Conservation (phyloP, 92 coral and sea anemone species). For the Phenganax marumi region DNA sequence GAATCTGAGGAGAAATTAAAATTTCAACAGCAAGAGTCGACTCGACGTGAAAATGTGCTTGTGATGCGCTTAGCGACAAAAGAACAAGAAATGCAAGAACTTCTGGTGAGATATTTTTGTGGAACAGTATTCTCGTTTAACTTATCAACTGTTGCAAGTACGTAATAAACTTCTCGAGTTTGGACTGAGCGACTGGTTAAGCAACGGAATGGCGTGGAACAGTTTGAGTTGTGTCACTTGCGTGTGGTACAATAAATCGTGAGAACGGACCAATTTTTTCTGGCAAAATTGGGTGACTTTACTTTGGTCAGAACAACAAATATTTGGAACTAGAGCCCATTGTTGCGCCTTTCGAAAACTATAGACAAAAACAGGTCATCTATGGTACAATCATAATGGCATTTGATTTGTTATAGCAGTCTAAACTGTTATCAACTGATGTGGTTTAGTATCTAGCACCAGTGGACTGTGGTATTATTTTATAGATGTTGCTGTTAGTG, state of each 20-base stretch:
- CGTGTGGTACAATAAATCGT: background rate
- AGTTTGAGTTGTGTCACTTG: background rate
- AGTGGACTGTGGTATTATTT: no score
- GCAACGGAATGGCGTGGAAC: background rate
- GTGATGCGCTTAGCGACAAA: conserved; percentile 99
- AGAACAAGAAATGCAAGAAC: conserved; percentile 99
- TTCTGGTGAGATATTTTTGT: conserved; percentile 84
- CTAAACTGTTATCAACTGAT: no score
- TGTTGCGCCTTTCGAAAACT: no score
- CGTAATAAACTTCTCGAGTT: conserved; percentile 23
- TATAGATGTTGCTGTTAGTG: no score
- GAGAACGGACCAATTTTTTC: background rate
- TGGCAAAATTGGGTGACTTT: background rate
- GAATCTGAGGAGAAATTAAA: conserved; percentile 97
- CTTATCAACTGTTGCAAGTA: conserved; percentile 14
- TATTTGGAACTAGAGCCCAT: no score
- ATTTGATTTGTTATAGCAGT: no score
- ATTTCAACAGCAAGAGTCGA: conserved; percentile 97
- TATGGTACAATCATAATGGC: no score
- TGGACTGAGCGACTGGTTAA: background rate
- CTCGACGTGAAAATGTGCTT: conserved; percentile 94
- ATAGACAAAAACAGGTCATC: no score
- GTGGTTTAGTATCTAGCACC: no score
- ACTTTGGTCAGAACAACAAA: no score
- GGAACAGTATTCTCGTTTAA: conserved; percentile 26